These are phyloP conservation scores for Hozukius guyotensis DNA, from an alignment of 2,797 vertebrate genomes.

Conservation along the genomic window DNA sequence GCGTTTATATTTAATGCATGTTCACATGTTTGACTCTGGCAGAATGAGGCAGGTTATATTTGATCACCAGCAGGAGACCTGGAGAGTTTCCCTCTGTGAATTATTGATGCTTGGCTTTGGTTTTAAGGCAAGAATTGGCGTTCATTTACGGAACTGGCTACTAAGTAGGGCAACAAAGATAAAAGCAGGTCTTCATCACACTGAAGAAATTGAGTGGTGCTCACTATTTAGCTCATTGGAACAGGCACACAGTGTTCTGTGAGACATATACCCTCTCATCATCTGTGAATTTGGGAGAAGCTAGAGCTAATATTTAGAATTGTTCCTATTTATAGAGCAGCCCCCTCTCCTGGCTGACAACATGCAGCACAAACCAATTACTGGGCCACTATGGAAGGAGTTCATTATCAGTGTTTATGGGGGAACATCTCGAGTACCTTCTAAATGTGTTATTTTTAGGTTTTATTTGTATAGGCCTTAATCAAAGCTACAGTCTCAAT, in stretches of 20 bases:
- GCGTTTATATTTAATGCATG: constrained; percentile 72
- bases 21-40: constrained; percentile 32
- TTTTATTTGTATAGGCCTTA: not conserved
- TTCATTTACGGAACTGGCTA: constrained; percentile 33
- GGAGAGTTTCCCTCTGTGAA: constrained; percentile 72
- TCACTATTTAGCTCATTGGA: not conserved
- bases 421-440: not conserved
- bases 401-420: constrained; percentile 23
- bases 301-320: not conserved
- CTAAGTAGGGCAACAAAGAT: constrained; percentile 46
- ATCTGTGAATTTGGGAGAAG: not conserved
- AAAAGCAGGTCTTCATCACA: not conserved
- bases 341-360: constrained; percentile 73
- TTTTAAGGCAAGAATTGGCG: constrained; percentile 56
- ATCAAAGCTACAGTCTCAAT: not conserved
- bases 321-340: constrained; percentile 65
- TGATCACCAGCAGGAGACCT: constrained; percentile 62
- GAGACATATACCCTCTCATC: not conserved
- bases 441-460: constrained; percentile 21
- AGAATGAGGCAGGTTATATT: constrained; percentile 64
- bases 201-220: not conserved
- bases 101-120: constrained; percentile 72
- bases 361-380: constrained; percentile 34
- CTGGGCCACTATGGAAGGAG: not conserved
- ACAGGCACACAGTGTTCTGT: not conserved